Base-by-base conservation (phyloP, 1,140 invertebrate genomes). In the Phocides pigmalion region DNA sequence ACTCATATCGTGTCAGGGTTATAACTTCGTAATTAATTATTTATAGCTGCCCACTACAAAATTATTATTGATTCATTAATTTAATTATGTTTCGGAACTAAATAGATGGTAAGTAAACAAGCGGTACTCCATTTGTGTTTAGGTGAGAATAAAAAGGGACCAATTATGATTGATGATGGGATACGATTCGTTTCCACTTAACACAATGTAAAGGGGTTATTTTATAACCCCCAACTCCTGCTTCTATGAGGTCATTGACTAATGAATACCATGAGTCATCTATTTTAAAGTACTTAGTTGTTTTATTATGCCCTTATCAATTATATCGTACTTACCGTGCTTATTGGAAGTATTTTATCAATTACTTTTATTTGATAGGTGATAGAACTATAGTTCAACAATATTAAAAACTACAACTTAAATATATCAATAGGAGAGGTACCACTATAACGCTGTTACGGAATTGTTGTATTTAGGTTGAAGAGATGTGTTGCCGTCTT, bases 181-280 rank as follows among this genome's bases (percentile, higher is more conserved):
- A 85, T 87, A 87, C 79, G 82, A 89, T 87, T 89, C 86, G 76
- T 81, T 84, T 85, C 88, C 84, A 90, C 88, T 89, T 90, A 89
- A 86, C 88, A 82, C 84, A 82, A 83, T 80, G 78, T 87, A 82
- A 84, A 82, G 84, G 88, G 86, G 88, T 88, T 84, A 86, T 89
- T 89, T 89, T 84, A 89, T 90, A 85, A 79, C 79, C 79, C 69
- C 35, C 58, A 42, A 35, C 76, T 79, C 66, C 68, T 84, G 83
- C 80, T 86, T 71, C 76, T 74, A 66, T 76, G 81, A 82, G 84
- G 79, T 86, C 82, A 81, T 64, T 82, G 74, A 83, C 83, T 90
- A 89, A 90, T 89, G 84, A 90, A 84, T 67, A 58, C 9, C 59
- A 53, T 90, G 87, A 87, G 74, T 87, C 74, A 70, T 53, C 79